Evolutionary conservation across 2,888 invertebrate species (phyloP), one percentile per base, ranked within the genome.

Genomic region (Coleophora flavipennella): DNA sequence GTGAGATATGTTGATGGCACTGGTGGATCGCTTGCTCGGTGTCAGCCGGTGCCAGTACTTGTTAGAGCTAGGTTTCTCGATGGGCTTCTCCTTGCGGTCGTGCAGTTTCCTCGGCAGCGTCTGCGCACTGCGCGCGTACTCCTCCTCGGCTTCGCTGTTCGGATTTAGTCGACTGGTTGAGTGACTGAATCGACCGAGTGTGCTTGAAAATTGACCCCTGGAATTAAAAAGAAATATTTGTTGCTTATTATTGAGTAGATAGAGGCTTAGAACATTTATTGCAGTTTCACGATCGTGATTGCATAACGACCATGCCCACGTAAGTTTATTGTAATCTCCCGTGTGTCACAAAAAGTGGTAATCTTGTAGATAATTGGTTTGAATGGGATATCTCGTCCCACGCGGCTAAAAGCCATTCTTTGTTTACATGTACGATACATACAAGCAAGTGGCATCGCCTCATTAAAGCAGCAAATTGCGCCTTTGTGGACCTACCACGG

Each of bases 181-280:
- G 76, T 93, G 94, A 85, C 93, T 93, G 79, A 92, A 90, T 50
- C 94, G 89, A 44, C 93, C 94, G 57, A 94, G 85, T 29, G 93
- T 93, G 56, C 91, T 92, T 56, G 89, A 88, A 65, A 88, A 89
- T 64, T 89, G 89, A 50, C 88, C 88, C 78, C 91, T 91, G 87
- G 50, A 89, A 77, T 40, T 31, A 26, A 28, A 39, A 26, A 32
- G 10, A 33, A 56, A 59, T 54, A 4, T 20, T 20, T 4, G 20
- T 4, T 4, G 20, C 3, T 20, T 6, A 20, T 20, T 6, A 20
- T 20, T 20, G 3, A 6, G 20, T 20, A 52, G 59, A n/a, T 20
- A 20, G 20, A 20, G 3, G 20, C 6, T 20, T 20, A 20, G 20
- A 20, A 50, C 53, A 53, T 63, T 69, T 71, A 67, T 65, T 57